Evolutionary conservation across 1,140 invertebrate species (phyloP).

Genomic region (Mycetomoellerius zeteki): DNA sequence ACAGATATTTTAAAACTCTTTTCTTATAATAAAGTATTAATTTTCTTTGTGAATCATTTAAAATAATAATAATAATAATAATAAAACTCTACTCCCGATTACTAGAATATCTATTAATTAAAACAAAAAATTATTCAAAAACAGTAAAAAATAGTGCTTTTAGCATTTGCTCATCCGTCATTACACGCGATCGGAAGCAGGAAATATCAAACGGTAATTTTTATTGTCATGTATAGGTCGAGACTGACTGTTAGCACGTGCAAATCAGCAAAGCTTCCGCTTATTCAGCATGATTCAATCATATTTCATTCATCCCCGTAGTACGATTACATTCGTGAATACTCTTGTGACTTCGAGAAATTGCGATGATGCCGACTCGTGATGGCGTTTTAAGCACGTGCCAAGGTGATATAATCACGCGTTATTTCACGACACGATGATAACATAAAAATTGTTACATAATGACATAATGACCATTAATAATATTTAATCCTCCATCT

Average conservation of each 20-base stretch:
- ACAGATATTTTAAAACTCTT: neutral
- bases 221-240: conserved; percentile 12
- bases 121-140: neutral
- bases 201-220: conserved; percentile 43
- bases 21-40: neutral
- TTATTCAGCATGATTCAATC: conserved; percentile 65
- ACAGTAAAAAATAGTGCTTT: neutral
- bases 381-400: conserved; percentile 9
- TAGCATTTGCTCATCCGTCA: neutral
- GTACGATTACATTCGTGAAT: conserved; percentile 6
- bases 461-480: neutral
- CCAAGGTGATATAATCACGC: neutral
- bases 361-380: neutral
- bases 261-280: conserved; percentile 49
- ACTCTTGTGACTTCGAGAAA: conserved; percentile 1
- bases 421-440: neutral
- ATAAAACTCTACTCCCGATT: neutral
- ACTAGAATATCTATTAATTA: neutral
- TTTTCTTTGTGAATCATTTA: neutral
- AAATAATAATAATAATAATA: neutral
- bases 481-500: neutral
- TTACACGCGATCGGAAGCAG: conserved; percentile 38
- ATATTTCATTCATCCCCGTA: conserved; percentile 55
- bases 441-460: neutral
- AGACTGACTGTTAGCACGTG: conserved; percentile 29